Conservation (phyloP, 2,888 invertebrate genomes). For the Drosophila kuntzei region DNA sequence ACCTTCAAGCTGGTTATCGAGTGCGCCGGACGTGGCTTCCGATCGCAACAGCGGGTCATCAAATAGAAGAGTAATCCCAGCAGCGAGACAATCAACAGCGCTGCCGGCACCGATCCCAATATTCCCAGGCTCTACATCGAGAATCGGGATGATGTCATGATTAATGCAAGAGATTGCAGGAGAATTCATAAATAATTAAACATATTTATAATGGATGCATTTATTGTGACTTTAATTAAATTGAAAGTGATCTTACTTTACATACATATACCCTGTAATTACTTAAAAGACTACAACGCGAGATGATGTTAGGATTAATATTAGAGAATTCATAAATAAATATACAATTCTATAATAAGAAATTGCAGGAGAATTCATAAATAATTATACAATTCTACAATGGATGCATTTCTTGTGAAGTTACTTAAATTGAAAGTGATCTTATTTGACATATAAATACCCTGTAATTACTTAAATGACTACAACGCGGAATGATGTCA, state of each 20-base stretch:
- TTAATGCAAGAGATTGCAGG: neutral
- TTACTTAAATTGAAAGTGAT: neutral
- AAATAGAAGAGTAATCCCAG: constrained; percentile 95
- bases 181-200: neutral
- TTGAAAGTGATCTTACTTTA: neutral
- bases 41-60: constrained; percentile 97
- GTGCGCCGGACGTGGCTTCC: constrained; percentile 94
- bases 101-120: constrained; percentile 96
- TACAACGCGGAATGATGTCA: neutral
- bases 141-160: neutral
- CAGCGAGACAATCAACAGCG: constrained; percentile 95
- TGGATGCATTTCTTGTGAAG: neutral
- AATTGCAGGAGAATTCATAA: neutral
- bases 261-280: too few species aligned
- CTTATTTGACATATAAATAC: too few species aligned
- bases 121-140: constrained; percentile 93
- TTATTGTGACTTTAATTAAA: neutral
- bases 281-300: too few species aligned
- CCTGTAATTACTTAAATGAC: too few species aligned
- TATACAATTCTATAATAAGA: too few species aligned
- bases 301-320: neutral
- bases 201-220: neutral
- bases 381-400: too few species aligned
- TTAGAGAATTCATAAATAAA: too few species aligned
- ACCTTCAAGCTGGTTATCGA: constrained; percentile 95